Conservation (phyloP, 2,113 vertebrate genomes). For the Sardina pilchardus region DNA sequence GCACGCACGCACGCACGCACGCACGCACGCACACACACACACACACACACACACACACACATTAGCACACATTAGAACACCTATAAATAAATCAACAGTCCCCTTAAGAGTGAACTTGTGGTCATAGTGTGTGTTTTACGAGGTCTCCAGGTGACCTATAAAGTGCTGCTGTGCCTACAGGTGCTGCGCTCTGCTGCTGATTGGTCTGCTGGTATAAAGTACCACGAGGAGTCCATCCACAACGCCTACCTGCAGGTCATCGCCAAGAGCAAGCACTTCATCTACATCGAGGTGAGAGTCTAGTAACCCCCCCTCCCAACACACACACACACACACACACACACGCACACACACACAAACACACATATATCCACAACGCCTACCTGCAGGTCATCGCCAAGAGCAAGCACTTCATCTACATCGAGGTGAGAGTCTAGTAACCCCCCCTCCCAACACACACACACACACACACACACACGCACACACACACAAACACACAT, state of each 20-base stretch:
- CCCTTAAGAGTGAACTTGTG: too few relatives aligned
- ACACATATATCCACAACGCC: conserved; percentile 90
- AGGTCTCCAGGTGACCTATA: not conserved
- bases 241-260: conserved; percentile 81
- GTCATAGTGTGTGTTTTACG: not conserved
- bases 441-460: too few relatives aligned
- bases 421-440: conserved; percentile 74
- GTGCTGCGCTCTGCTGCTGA: conserved; percentile 89
- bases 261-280: conserved; percentile 86
- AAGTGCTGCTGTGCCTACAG: conserved; percentile 58
- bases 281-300: conserved; percentile 87
- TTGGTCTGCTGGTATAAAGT: conserved; percentile 96
- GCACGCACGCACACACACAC: not conserved
- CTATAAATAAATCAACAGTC: too few relatives aligned
- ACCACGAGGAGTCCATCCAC: conserved; percentile 96
- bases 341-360: too few relatives aligned
- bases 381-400: conserved; percentile 81
- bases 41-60: too few relatives aligned
- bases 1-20: not conserved
- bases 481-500: too few relatives aligned
- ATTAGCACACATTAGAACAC: too few relatives aligned
- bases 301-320: too few relatives aligned
- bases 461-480: too few relatives aligned
- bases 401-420: conserved; percentile 93
- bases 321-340: too few relatives aligned